Conservation (phyloP, 2,888 invertebrate species). For the Tipula confusa region DNA sequence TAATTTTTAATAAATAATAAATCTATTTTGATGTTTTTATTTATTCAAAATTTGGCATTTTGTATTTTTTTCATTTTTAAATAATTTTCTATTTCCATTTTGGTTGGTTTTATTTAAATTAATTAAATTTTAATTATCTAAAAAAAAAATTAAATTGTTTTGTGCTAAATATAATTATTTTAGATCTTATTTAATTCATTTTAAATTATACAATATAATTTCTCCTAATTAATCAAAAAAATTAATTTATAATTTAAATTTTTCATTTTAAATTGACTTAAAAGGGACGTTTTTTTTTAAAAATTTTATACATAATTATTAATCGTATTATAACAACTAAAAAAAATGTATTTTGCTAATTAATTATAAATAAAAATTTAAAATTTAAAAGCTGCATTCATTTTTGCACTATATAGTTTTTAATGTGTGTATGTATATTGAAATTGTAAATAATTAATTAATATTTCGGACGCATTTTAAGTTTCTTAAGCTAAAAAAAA, state of each 20-base stretch:
- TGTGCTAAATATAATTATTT: slow-evolving; percentile 21
- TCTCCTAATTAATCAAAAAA: background rate
- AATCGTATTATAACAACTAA: background rate
- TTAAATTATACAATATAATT: background rate
- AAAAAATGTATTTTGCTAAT: background rate
- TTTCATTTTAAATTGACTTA: slow-evolving; percentile 10
- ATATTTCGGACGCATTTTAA: background rate
- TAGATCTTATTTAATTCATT: background rate
- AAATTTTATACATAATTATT: slow-evolving; percentile 13
- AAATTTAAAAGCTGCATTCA: slow-evolving; percentile 8
- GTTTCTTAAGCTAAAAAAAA: background rate
- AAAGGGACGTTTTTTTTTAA: slow-evolving; percentile 14
- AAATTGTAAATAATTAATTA: background rate
- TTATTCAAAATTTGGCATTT: slow-evolving; percentile 20
- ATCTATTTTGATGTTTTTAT: background rate
- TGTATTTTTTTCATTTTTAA: background rate
- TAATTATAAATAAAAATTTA: background rate
- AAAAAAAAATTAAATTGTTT: background rate
- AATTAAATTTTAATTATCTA: background rate
- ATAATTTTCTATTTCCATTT: background rate
- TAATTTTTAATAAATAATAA: slow-evolving; percentile 25
- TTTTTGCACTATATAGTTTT: background rate
- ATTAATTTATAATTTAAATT: background rate
- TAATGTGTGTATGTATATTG: background rate
- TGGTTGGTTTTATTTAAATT: background rate